Percentiles rank a stretch among this genome's conserved stretches.
Conservation (phyloP, 2,797 vertebrate genomes). For the Oreortyx pictus region DNA sequence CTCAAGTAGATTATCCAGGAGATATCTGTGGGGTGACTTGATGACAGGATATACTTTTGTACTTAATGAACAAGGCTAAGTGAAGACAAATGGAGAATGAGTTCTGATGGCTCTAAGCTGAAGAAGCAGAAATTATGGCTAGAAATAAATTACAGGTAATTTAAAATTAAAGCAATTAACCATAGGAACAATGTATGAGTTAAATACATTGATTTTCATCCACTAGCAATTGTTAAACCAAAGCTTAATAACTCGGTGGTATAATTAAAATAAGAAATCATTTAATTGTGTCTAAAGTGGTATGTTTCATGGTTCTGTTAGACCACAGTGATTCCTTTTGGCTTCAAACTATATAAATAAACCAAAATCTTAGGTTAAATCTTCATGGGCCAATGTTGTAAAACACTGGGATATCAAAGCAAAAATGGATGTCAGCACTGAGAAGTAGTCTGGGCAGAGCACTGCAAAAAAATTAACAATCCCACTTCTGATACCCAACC, state of each 20-base stretch:
- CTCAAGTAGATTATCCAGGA: not conserved
- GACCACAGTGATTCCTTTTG: not conserved
- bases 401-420: not conserved
- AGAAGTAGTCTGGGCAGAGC: not conserved
- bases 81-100: not conserved
- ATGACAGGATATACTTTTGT: not conserved
- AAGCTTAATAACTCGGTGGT: not conserved
- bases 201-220: not conserved
- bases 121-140: not conserved
- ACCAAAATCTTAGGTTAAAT: not conserved
- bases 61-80: not conserved
- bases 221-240: not conserved
- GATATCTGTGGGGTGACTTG: not conserved
- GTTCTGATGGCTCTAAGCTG: not conserved
- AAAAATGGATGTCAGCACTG: not conserved
- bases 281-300: not conserved
- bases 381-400: not conserved
- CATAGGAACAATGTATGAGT: not conserved
- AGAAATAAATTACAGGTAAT: not conserved
- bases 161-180: not conserved
- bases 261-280: not conserved
- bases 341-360: not conserved
- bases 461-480: not conserved
- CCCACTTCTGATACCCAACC: not conserved
- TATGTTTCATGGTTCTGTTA: not conserved